Conservation (phyloP, 2,113 vertebrate genomes). For the Seriola rivoliana region DNA sequence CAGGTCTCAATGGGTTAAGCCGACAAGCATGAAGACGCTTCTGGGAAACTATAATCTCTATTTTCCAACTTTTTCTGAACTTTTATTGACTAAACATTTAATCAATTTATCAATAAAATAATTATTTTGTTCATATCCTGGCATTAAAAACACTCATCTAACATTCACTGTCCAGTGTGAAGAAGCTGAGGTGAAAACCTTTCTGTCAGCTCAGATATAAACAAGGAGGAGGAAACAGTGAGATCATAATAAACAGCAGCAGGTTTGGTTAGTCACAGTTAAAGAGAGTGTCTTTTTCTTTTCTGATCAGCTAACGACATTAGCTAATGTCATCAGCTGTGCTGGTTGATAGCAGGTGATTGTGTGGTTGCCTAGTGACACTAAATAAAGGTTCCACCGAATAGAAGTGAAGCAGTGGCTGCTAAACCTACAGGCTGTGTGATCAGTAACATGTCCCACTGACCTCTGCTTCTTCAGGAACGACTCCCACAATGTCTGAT, state of each 20-base stretch:
- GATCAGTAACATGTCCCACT: conserved; percentile 25
- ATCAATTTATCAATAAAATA: not conserved
- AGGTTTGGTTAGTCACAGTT: conserved; percentile 20
- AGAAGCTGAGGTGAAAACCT: no score
- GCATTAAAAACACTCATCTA: not conserved
- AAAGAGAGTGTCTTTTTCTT: not conserved
- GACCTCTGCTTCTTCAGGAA: conserved; percentile 96
- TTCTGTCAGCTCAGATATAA: not conserved
- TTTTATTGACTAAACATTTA: not conserved
- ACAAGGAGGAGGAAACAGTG: not conserved
- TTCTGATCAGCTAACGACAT: conserved; percentile 6
- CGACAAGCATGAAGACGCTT: not conserved
- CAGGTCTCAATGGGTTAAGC: no score
- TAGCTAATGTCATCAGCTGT: not conserved
- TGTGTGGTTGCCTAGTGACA: not conserved
- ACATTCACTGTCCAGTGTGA: no score
- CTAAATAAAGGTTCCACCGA: not conserved
- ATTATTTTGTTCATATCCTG: not conserved
- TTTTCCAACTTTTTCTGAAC: not conserved
- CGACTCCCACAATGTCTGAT: conserved; percentile 91
- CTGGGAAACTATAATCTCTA: no score
- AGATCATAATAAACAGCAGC: conserved; percentile 20
- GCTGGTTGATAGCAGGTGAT: conserved; percentile 8
- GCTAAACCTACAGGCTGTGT: not conserved
- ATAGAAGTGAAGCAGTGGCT: not conserved